A percentile compares a stretch with the other conserved stretches of the same genome.
Evolutionary conservation across 2,113 vertebrate genomes (phyloP).

Genomic region (Periophthalmus modestus): DNA sequence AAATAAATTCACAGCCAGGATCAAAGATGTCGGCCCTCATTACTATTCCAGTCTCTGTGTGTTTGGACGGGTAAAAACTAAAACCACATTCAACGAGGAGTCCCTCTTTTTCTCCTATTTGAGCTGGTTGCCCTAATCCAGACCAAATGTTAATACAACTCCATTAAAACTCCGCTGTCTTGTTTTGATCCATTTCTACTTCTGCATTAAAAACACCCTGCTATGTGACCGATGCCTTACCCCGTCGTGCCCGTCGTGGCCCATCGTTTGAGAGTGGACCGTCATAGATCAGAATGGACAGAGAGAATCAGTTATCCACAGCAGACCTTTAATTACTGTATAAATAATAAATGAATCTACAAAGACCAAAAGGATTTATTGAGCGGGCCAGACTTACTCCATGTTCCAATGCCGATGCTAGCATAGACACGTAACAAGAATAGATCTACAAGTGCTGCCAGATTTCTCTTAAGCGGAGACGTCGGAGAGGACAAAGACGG

Average conservation of each 20-base stretch:
- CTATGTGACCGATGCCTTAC: too few species aligned
- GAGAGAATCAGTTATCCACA: constrained; percentile 54
- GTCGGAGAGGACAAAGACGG: background rate
- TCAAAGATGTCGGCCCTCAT: too few species aligned
- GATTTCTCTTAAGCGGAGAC: background rate
- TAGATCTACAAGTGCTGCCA: constrained; percentile 6
- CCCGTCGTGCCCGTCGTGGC: background rate
- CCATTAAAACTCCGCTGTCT: background rate
- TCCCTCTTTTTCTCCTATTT: too few species aligned
- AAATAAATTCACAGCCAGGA: too few species aligned
- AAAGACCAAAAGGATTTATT: constrained; percentile 40
- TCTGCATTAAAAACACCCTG: background rate
- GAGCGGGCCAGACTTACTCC: constrained; percentile 30
- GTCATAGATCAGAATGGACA: constrained; percentile 49
- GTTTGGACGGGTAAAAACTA: too few species aligned
- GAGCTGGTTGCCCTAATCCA: background rate
- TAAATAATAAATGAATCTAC: constrained; percentile 60
- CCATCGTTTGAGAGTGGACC: background rate
- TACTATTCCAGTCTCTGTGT: too few species aligned
- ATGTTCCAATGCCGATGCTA: constrained; percentile 20
- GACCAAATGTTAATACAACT: background rate
- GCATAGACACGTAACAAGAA: constrained; percentile 16
- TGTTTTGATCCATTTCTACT: background rate
- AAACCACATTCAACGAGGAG: too few species aligned
- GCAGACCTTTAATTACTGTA: constrained; percentile 62